Conservation (phyloP, 2,888 invertebrate species). For the Cartodere bifasciata region DNA sequence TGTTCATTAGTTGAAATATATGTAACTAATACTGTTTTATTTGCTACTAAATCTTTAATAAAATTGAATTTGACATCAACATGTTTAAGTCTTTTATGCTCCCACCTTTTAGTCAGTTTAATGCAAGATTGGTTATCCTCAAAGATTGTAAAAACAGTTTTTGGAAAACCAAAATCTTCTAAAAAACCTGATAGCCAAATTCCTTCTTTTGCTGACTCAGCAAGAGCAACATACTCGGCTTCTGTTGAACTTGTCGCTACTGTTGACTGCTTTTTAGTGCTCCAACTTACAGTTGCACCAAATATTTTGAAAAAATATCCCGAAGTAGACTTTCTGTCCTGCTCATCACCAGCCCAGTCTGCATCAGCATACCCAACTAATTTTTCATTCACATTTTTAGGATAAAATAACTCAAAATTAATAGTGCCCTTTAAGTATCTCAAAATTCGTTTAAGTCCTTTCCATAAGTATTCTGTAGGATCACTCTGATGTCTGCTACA, state of each 20-base stretch:
- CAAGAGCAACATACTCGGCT: conserved; percentile 25
- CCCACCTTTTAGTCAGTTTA: conserved; percentile 8
- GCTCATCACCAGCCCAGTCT: conserved; percentile 21
- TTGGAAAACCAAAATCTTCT: conserved; percentile 14
- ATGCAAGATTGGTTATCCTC: conserved; percentile 15
- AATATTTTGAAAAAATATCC: conserved; percentile 22
- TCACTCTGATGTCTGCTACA: conserved; percentile 7
- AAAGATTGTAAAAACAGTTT: conserved; percentile 6
- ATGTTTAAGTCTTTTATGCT: conserved; percentile 10
- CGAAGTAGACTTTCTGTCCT: conserved; percentile 21
- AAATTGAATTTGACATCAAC: conserved; percentile 10
- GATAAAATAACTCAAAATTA: conserved; percentile 9
- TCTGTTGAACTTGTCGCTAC: conserved; percentile 25
- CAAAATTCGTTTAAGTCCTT: conserved; percentile 14
- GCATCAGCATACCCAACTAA: conserved; percentile 20
- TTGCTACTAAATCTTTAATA: conserved; percentile 2
- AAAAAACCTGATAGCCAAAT: conserved; percentile 21
- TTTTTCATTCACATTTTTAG: conserved; percentile 1
- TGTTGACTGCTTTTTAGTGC: conserved; percentile 21
- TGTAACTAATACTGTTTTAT: conserved; percentile 4
- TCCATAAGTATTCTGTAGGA: conserved; percentile 10
- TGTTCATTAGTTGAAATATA: too few species aligned
- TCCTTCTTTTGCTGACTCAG: conserved; percentile 18
- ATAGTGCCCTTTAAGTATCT: conserved; percentile 15
- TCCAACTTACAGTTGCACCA: conserved; percentile 22